Percentiles rank a stretch among this genome's conserved stretches.
Conservation (phyloP, 2,797 vertebrate genomes). For the Xyrichtys novacula region DNA sequence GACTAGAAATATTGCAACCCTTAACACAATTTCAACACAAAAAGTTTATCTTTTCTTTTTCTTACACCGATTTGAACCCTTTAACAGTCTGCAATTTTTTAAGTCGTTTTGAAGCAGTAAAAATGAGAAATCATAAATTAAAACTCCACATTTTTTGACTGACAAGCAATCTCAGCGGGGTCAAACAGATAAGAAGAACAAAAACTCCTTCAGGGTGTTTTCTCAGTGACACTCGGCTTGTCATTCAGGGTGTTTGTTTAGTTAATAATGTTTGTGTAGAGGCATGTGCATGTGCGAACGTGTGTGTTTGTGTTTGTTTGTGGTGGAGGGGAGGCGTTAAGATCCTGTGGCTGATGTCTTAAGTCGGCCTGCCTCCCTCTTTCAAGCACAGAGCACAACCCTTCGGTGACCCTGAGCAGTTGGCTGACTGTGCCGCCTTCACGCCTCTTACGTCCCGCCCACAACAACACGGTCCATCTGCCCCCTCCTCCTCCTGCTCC, state of each 20-base stretch:
- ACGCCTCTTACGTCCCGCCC: conserved; percentile 75
- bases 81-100: neutral
- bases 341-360: conserved; percentile 43
- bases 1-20: neutral
- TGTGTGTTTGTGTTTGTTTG: conserved; percentile 3
- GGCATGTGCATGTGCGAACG: conserved; percentile 29
- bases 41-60: neutral
- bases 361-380: conserved; percentile 51
- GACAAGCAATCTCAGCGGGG: conserved; percentile 1
- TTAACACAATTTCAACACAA: neutral
- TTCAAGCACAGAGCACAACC: conserved; percentile 76
- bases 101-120: too few species aligned
- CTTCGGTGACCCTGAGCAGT: conserved; percentile 80
- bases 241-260: conserved; percentile 66
- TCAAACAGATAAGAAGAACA: neutral
- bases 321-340: conserved; percentile 29
- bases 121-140: neutral
- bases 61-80: neutral
- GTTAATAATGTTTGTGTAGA: conserved; percentile 73
- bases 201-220: conserved; percentile 28
- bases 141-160: neutral
- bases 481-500: neutral
- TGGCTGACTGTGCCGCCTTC: conserved; percentile 73
- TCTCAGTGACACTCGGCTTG: conserved; percentile 38
- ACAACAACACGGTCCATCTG: conserved; percentile 76